Conservation (phyloP, 1,140 invertebrate genomes). For the Neomicropteryx cornuta region DNA sequence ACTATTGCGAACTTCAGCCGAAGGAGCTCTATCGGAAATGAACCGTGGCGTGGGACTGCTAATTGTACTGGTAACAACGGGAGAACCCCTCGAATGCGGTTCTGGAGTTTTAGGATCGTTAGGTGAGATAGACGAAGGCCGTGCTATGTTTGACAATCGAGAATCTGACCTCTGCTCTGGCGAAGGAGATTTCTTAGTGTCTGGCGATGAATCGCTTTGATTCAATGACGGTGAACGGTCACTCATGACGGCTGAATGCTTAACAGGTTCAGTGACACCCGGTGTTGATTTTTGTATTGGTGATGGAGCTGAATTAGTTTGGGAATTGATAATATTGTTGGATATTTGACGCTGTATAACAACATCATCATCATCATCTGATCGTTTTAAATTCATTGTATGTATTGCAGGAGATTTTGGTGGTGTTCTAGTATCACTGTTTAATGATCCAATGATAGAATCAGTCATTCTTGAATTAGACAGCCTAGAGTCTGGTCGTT, state of each 20-base stretch:
- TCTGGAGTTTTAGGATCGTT: conserved; percentile 14
- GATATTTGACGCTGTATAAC: conserved; percentile 26
- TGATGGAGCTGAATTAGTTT: conserved; percentile 13
- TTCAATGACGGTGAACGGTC: conserved; percentile 39
- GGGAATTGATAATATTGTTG: conserved; percentile 15
- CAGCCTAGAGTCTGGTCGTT: conserved; percentile 33
- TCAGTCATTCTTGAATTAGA: conserved; percentile 37
- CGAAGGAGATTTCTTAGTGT: no score
- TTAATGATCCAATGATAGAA: conserved; percentile 33
- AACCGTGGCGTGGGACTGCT: no score
- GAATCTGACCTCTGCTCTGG: no score
- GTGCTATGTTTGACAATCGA: no score
- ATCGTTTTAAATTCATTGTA: no score
- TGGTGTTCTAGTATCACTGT: conserved; percentile 21
- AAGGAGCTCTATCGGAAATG: no score
- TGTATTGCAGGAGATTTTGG: no score
- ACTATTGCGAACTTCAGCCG: no score
- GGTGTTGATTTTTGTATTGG: conserved; percentile 13
- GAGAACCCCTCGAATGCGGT: conserved; percentile 6
- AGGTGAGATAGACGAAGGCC: conserved; percentile 11
- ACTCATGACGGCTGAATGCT: conserved; percentile 23
- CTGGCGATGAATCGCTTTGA: conserved; percentile 37
- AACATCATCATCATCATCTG: conserved; percentile 34
- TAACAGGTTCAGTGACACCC: background rate
- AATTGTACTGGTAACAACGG: no score